Base-by-base conservation (phyloP, 2,113 vertebrate species). In the Clarias macrocephalus region DNA sequence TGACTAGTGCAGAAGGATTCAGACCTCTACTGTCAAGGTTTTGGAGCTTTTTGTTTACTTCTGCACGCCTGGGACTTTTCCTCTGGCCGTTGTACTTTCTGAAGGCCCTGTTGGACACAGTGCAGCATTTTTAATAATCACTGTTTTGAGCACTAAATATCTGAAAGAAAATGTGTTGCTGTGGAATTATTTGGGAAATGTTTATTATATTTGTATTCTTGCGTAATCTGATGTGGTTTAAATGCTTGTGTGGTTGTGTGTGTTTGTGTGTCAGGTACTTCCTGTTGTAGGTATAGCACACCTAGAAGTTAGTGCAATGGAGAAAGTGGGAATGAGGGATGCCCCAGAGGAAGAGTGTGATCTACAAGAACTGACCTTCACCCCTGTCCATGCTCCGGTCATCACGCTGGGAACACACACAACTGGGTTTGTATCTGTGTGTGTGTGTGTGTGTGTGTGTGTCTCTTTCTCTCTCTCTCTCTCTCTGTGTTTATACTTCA, bases 301-400 rank as follows among this genome's bases (percentile, higher is more conserved):
- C 91, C 92, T 98, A 92, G 97, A 99, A 87, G 94, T 94, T 0
- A 90, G 90, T 80, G 92, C 95, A 30, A 91, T 89, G 48, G 89
- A 83, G 3, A 87, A 28, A 85, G 89, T 66, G 0, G 15, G 76
- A 3, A 73, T 86, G 0, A 57, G 0, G 0, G 0, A 90, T 60
- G 23, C 0, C 5, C 0, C 93, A 92, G 88, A 88, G 0, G 90
- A 3, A 42, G 94, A 84, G 0, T 96, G 95, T 0, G 95, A 94
- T 57, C 92, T 99, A 63, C 96, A 87, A 86, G 97, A 95, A 1
- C 93, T 98, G 91, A 95, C 96, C 5, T 98, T 99, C 87, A 90
- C 93, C 0, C 97, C 97, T 0, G 89, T 97, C 88, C 97, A 99
- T 0, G 92, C 95, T 25, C 97, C 98, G 21, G 92, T 98, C 15